Base-by-base conservation (phyloP, 1,140 invertebrate species). In the Lerema accius region DNA sequence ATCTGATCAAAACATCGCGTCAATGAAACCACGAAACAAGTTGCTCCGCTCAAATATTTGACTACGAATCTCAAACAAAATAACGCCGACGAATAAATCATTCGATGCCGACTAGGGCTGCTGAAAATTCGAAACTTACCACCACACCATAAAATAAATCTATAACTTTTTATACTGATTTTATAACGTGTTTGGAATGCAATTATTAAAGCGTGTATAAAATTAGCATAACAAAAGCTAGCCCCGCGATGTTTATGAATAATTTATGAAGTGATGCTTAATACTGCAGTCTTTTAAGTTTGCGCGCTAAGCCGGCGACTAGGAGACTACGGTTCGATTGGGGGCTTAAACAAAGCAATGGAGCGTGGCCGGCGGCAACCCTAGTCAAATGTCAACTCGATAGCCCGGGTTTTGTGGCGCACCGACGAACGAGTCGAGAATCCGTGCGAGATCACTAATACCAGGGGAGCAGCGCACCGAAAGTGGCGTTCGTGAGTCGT, bases 351-450 rank as follows among this genome's bases (percentile, higher is more conserved):
- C 40, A 61, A 66, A 43, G 28, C 37, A 46, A 49, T 42, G 64
- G 43, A 61, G 58, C 56, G 65, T 61, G 61, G 53, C 51, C 43
- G 11, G 60, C 35, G 62, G 59, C 67, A 69, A 69, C 71, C 71
- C 71, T 67, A 69, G 59, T 28, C 45, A 53, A 53, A 69, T 80
- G 73, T 76, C 73, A 75, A 76, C 67, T 77, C 45, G 73, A 78
- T 76, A 78, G n/a, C 69, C 60, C 65, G 56, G 73, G 76, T 80
- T 83, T 86, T 82, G 81, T 60, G 83, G 83, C 74, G 65, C 65
- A 69, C 80, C 80, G 71, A 76, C 56, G 75, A 81, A 79, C 76
- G 76, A 84, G 73, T 69, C 69, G 82, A 81, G 82, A 84, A 86
- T 84, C 79, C 67, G 67, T 65, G 73, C 73, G 53, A 64, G 70